Conservation (phyloP, 2,888 invertebrate species). For the Nephrotoma flavescens region DNA sequence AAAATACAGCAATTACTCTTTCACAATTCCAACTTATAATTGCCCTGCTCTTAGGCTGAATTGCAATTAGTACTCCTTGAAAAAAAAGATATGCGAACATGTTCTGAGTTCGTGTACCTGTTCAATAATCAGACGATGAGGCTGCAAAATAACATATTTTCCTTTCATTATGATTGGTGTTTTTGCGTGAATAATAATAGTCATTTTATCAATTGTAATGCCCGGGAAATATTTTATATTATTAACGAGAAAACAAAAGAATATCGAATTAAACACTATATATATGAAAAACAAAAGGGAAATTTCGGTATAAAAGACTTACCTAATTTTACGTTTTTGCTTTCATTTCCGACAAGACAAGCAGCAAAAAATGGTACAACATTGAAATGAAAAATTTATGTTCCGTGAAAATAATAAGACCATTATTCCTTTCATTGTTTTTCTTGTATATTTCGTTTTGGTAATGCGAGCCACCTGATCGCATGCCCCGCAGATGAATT, state of each 20-base stretch:
- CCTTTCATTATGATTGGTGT: too few species aligned
- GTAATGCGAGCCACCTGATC: not conserved
- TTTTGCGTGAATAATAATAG: too few species aligned
- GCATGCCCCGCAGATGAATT: too few species aligned
- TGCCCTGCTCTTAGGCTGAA: too few species aligned
- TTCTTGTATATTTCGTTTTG: not conserved
- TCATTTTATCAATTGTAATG: not conserved
- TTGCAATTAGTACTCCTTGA: too few species aligned
- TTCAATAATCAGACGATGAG: too few species aligned
- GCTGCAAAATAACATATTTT: too few species aligned
- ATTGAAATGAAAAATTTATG: not conserved
- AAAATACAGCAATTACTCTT: too few species aligned
- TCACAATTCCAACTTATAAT: too few species aligned
- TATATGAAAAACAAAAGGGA: not conserved
- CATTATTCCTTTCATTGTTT: not conserved
- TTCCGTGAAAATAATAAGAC: not conserved
- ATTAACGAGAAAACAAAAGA: not conserved
- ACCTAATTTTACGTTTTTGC: not conserved
- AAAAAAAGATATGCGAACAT: too few species aligned
- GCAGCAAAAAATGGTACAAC: not conserved
- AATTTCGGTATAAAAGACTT: not conserved
- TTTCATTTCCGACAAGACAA: not conserved
- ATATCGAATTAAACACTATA: not conserved
- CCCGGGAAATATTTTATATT: not conserved
- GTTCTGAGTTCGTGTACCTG: too few species aligned